Evolutionary conservation across 2,113 vertebrate genomes (phyloP).

Genomic region (Aphelocoma coerulescens): DNA sequence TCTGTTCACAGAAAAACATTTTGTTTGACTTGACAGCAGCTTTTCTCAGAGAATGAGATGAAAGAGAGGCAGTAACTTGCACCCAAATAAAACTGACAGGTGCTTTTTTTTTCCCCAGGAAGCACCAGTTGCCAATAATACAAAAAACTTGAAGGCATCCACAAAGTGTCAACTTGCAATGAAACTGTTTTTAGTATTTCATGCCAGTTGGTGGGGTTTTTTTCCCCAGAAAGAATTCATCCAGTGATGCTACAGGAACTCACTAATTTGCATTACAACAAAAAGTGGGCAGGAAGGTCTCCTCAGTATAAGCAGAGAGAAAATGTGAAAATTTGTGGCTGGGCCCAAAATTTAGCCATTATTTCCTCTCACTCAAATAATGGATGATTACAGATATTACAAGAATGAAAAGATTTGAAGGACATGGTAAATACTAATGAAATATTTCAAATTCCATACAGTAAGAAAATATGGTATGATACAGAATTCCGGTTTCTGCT

Average conservation of each 20-base stretch:
- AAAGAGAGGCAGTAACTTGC: background rate
- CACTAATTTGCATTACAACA: background rate
- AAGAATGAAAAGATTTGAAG: background rate
- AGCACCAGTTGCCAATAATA: background rate
- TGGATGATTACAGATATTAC: background rate
- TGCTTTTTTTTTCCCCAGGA: background rate
- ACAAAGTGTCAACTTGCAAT: background rate
- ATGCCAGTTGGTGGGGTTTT: background rate
- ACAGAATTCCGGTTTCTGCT: background rate
- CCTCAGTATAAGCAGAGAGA: background rate
- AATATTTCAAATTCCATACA: background rate
- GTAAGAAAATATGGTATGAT: background rate
- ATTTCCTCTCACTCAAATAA: background rate
- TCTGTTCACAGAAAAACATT: background rate
- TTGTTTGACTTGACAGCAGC: background rate
- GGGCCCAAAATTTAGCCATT: background rate
- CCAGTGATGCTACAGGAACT: background rate
- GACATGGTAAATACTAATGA: background rate
- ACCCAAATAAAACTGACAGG: background rate
- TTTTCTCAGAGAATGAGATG: background rate
- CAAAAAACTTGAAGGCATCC: background rate
- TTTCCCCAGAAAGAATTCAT: background rate
- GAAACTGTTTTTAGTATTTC: background rate
- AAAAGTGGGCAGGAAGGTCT: background rate
- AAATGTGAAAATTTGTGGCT: background rate